phyloP scores from a whole-genome alignment of 2,888 invertebrate species.

The Physocephala rufipes region DNA sequence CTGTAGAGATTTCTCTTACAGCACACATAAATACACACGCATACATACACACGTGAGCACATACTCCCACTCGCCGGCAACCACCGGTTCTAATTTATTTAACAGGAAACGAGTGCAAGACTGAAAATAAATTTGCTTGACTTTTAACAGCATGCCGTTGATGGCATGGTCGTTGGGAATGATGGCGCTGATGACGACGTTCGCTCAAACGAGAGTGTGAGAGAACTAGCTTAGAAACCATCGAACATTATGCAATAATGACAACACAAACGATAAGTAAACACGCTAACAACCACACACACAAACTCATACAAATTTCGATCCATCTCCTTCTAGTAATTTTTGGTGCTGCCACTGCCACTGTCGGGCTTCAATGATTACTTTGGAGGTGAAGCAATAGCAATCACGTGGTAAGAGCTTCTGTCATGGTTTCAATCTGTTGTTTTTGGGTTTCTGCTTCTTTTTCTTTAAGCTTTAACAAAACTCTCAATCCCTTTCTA shows the following conservation, averaged over 20 bases:
- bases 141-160: slow-evolving; percentile 5
- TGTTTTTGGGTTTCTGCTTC: no score
- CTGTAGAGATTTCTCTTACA: background rate
- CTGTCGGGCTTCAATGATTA: no score
- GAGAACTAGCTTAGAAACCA: slow-evolving; percentile 8
- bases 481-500: no score
- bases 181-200: no score
- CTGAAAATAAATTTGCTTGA: slow-evolving; percentile 21
- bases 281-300: background rate
- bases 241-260: slow-evolving; percentile 29
- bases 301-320: background rate
- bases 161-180: no score
- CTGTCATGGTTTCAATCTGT: no score
- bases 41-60: no score
- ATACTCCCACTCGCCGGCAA: background rate
- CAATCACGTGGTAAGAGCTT: no score
- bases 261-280: slow-evolving; percentile 6
- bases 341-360: background rate
- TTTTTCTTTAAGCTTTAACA: no score
- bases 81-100: slow-evolving; percentile 19
- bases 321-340: background rate
- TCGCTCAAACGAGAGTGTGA: no score
- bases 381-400: no score
- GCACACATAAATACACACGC: background rate
- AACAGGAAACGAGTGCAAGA: slow-evolving; percentile 16